Evolutionary conservation across 2,888 invertebrate species (phyloP).

Genomic region (Tryphoninae sp.): DNA sequence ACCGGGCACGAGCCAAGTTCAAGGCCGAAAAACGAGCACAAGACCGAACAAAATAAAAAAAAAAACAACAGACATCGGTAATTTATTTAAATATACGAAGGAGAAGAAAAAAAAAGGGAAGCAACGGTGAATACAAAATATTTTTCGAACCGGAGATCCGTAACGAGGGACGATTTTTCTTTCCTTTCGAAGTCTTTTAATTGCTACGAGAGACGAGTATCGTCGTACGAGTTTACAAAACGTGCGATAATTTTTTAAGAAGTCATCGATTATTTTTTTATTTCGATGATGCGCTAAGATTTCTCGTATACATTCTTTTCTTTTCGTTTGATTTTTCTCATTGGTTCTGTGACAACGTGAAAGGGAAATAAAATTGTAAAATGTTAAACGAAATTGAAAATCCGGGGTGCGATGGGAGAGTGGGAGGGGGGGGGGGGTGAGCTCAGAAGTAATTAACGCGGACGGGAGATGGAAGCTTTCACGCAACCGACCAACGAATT

Average conservation of each 20-base stretch:
- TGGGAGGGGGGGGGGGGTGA: neutral
- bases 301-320: slow-evolving; percentile 31
- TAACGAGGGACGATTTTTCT: slow-evolving; percentile 60
- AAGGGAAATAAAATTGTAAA: neutral
- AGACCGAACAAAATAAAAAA: neutral
- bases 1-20: slow-evolving; percentile 62
- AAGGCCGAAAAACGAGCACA: slow-evolving; percentile 32
- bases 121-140: slow-evolving; percentile 3
- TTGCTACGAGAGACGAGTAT: slow-evolving; percentile 35
- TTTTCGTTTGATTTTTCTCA: no score
- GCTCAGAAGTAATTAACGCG: slow-evolving; percentile 50
- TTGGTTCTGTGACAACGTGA: neutral
- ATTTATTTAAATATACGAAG: slow-evolving; percentile 37
- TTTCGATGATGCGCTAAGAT: slow-evolving; percentile 42
- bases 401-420: neutral
- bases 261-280: slow-evolving; percentile 47
- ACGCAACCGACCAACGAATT: slow-evolving; percentile 52
- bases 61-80: neutral
- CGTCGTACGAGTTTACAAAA: neutral
- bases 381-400: slow-evolving; percentile 19
- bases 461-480: slow-evolving; percentile 52
- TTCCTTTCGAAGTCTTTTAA: slow-evolving; percentile 39
- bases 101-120: slow-evolving; percentile 21
- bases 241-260: slow-evolving; percentile 31
- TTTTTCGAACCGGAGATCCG: slow-evolving; percentile 16